These are phyloP conservation scores for Cyprinus carpio DNA, from an alignment of 2,113 vertebrate genomes.

Conservation along the genomic window DNA sequence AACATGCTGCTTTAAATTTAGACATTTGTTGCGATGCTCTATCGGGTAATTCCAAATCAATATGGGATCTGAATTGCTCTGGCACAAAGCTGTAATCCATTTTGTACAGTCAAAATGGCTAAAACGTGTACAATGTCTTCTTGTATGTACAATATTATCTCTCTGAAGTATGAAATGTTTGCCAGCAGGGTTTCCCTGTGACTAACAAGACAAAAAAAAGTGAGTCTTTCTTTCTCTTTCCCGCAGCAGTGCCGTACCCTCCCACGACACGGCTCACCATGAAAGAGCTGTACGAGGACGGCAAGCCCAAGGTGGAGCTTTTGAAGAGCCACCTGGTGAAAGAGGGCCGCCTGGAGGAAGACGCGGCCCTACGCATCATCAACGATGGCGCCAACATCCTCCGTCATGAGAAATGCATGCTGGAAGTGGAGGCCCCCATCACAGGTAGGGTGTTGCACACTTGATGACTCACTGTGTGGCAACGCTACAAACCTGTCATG, in stretches of 20 bases:
- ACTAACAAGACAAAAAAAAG: neutral
- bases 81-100: conserved; percentile 9
- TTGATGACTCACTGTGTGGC: conserved; percentile 39
- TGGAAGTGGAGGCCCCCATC: conserved; percentile 80
- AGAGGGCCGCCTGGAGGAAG: conserved; percentile 80
- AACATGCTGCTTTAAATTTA: conserved; percentile 23
- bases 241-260: conserved; percentile 76
- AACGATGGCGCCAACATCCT: conserved; percentile 77
- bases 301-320: conserved; percentile 75
- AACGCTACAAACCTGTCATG: conserved; percentile 1
- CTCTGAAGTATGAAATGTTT: neutral
- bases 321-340: conserved; percentile 80
- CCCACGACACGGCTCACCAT: conserved; percentile 73
- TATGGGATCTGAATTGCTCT: neutral
- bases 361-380: conserved; percentile 75
- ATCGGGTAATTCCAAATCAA: neutral
- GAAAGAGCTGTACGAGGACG: conserved; percentile 76
- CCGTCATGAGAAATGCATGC: conserved; percentile 80
- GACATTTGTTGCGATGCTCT: neutral
- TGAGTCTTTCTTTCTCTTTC: neutral
- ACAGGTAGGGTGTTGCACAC: conserved; percentile 65
- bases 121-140: neutral
- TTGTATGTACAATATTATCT: neutral
- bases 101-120: neutral
- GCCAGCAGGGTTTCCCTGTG: conserved; percentile 16